Evolutionary conservation across 2,888 invertebrate species (phyloP).

Genomic region (Sesamia inferens): DNA sequence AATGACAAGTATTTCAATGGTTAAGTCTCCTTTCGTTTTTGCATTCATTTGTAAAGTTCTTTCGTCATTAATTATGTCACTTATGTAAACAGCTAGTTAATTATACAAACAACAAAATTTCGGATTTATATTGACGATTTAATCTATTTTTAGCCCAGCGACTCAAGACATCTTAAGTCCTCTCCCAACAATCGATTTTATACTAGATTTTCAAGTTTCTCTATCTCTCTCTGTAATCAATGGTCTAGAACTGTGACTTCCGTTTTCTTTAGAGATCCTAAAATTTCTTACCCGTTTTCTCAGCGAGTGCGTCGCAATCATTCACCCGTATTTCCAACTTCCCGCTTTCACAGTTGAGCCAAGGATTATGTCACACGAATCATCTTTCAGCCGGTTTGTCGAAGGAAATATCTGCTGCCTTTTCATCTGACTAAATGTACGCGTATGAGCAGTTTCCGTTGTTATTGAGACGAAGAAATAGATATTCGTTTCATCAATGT

Average conservation of each 20-base stretch:
- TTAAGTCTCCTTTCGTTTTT: too few species aligned
- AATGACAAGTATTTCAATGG: too few species aligned
- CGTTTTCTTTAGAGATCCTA: not conserved
- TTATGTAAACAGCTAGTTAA: not conserved
- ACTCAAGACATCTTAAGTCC: not conserved
- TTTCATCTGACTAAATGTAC: constrained; percentile 71
- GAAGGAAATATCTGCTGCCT: constrained; percentile 74
- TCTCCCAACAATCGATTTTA: too few species aligned
- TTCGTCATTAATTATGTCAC: not conserved
- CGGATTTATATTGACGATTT: not conserved
- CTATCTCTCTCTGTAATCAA: too few species aligned
- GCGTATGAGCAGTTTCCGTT: constrained; percentile 64
- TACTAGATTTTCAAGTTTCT: not conserved
- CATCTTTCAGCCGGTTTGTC: constrained; percentile 75
- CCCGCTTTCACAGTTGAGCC: constrained; percentile 55
- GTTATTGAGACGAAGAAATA: constrained; percentile 58
- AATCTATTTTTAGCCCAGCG: not conserved
- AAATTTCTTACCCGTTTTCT: not conserved
- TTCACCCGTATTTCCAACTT: constrained; percentile 46
- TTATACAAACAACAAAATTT: not conserved
- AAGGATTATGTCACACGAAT: constrained; percentile 73
- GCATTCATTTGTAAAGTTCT: too few species aligned
- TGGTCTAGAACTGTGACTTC: not conserved
- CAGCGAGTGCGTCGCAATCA: constrained; percentile 36
- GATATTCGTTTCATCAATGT: constrained; percentile 46